phyloP scores from a whole-genome alignment of 2,888 invertebrate genomes.

The Ophion costatus region DNA sequence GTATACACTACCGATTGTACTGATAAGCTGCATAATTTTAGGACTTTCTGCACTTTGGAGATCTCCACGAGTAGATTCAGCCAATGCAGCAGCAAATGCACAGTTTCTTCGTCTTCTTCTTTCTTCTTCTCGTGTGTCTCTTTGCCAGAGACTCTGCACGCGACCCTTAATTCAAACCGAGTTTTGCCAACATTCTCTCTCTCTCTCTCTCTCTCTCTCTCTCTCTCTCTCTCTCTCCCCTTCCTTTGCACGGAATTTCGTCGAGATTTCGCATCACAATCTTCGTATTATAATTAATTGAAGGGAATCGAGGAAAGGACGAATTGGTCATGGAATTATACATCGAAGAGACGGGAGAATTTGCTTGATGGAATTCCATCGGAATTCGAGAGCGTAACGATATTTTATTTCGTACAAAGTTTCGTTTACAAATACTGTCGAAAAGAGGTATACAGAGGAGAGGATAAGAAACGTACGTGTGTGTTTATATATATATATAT shows the following conservation, averaged over 20 bases:
- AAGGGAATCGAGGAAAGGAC: slow-evolving; percentile 19
- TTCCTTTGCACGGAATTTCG: slow-evolving; percentile 21
- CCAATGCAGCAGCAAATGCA: slow-evolving; percentile 44
- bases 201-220: slow-evolving; percentile 54
- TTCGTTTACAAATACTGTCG: neutral
- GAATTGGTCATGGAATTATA: slow-evolving; percentile 42
- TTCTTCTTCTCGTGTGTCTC: slow-evolving; percentile 42
- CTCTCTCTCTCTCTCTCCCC: slow-evolving; percentile 30
- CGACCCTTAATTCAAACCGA: slow-evolving; percentile 55
- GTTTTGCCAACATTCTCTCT: slow-evolving; percentile 7
- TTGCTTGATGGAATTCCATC: slow-evolving; percentile 32
- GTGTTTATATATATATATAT: neutral
- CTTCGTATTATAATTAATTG: slow-evolving; percentile 56
- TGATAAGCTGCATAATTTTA: slow-evolving; percentile 78
- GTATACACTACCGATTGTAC: slow-evolving; percentile 74
- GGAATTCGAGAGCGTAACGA: slow-evolving; percentile 37
- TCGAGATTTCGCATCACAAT: slow-evolving; percentile 37
- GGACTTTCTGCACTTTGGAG: slow-evolving; percentile 75
- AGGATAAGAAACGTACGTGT: slow-evolving; percentile 4
- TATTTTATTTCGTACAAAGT: slow-evolving; percentile 34
- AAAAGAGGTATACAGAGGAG: neutral
- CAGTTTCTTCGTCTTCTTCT: slow-evolving; percentile 24
- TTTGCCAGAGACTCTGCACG: slow-evolving; percentile 37
- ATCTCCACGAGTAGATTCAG: slow-evolving; percentile 66
- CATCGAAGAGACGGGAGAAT: neutral